These are phyloP conservation scores for Rhaphigaster nebulosa DNA, from an alignment of 2,888 invertebrate species.

Conservation along the genomic window DNA sequence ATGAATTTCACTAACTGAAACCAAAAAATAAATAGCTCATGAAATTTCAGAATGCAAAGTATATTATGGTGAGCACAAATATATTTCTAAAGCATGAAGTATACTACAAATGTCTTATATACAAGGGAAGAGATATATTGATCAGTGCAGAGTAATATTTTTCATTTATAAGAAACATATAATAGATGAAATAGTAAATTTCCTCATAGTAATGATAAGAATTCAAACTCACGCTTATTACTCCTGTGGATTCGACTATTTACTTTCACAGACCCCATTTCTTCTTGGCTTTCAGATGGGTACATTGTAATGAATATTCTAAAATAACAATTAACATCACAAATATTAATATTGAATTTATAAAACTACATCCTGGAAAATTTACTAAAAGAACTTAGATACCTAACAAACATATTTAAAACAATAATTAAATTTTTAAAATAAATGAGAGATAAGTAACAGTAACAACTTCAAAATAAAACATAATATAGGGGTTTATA, in stretches of 20 bases:
- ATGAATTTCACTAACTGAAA: not conserved
- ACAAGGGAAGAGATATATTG: too few species aligned
- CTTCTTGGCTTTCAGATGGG: slow-evolving; percentile 25
- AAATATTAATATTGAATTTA: not conserved
- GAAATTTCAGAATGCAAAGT: not conserved
- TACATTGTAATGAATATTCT: not conserved
- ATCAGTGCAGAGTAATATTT: not conserved
- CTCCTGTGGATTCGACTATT: slow-evolving; percentile 7
- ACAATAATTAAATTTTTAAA: not conserved
- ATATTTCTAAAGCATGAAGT: not conserved
- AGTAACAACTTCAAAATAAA: not conserved
- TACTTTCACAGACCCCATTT: slow-evolving; percentile 25
- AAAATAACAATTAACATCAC: too few species aligned
- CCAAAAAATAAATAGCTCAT: not conserved
- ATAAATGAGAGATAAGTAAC: not conserved
- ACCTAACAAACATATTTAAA: not conserved
- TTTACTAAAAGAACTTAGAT: not conserved
- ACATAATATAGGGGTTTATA: not conserved
- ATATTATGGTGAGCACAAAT: not conserved
- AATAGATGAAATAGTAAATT: not conserved
- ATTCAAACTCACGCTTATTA: slow-evolving; percentile 46
- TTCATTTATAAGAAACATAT: not conserved
- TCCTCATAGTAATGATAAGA: not conserved
- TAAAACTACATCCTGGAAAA: not conserved
- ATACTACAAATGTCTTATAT: too few species aligned